These are phyloP conservation scores for Cephalotes varians DNA, from an alignment of 2,888 invertebrate species.

Conservation along the genomic window DNA sequence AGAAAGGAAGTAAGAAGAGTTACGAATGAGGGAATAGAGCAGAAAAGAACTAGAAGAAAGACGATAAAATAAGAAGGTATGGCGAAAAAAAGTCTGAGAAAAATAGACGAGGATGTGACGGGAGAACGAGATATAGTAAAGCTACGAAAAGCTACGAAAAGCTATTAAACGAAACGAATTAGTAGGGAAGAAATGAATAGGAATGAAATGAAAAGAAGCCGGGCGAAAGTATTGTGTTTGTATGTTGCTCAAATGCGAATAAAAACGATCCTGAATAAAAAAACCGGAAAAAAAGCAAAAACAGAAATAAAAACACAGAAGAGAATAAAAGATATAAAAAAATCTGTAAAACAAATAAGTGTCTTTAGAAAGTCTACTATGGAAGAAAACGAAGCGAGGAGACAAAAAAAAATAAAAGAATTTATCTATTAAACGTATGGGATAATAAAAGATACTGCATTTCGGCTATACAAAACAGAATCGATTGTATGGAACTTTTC, in stretches of 20 bases:
- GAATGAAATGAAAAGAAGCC: too few relatives aligned
- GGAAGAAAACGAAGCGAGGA: neutral
- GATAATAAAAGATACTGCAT: neutral
- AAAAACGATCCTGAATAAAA: neutral
- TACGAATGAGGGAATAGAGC: conserved; percentile 42
- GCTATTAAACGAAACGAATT: too few relatives aligned
- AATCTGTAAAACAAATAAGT: neutral
- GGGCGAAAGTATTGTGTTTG: neutral
- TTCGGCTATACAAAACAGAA: neutral
- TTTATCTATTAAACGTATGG: too few relatives aligned
- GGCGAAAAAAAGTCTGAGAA: neutral
- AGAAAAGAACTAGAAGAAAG: conserved; percentile 23
- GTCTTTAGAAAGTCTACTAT: neutral
- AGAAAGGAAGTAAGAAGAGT: neutral
- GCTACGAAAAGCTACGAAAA: neutral
- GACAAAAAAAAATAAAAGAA: neutral
- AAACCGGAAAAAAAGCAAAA: neutral
- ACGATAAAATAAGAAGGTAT: neutral
- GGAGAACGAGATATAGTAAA: neutral
- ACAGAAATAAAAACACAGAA: neutral
- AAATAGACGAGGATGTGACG: neutral
- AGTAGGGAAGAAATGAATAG: neutral
- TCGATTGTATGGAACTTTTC: neutral
- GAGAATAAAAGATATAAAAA: neutral
- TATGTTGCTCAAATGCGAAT: neutral